Base-by-base conservation (phyloP, 2,113 vertebrate genomes). In the Acanthochromis polyacanthus region DNA sequence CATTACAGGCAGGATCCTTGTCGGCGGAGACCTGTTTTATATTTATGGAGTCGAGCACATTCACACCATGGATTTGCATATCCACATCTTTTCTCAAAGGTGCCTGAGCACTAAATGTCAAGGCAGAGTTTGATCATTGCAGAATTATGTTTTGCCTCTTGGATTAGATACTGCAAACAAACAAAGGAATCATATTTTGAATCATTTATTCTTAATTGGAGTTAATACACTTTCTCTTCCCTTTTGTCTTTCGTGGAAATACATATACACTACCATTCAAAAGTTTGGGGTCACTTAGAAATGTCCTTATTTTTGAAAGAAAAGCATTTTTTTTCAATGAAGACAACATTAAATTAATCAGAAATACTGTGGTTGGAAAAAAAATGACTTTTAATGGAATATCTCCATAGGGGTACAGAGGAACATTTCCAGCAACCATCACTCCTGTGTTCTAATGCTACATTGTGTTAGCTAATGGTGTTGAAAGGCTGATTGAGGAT, bases 11-110 rank as follows among this genome's bases (percentile, higher is more conserved):
- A 46, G 28, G 5, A 22, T 60, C 55, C 69, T 80, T 40, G 45
- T 85, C 69, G 59, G 64, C 28, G 66, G 45, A 61, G 36, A 23
- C 38, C 25, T 71, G 45, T 10, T 78, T 56, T 60, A 45, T 51
- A 51, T 71, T 71, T 58, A 38, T 61, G 28, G 17, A 65, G 67
- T 67, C 64, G 71, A 56, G 59, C 43, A 72, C 30, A 82, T 67
- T 75, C 73, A 80, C 74, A 84, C 75, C 38, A 74, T 36, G 55
- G 40, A 78, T 16, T 65, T 50, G 20, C 28, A 63, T 10, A 59
- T 45, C 22, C 36, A 65, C 68, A 76, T 36, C 51, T 45, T 58
- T 56, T 52, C 60, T 67, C 22, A 10, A 36, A 25, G 60, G 50
- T 46, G 25, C 59, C 51, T 63, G 50, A 57, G 28, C 17, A n/a